Conservation (phyloP, 2,888 invertebrate genomes). For the Plemyria rubiginata region DNA sequence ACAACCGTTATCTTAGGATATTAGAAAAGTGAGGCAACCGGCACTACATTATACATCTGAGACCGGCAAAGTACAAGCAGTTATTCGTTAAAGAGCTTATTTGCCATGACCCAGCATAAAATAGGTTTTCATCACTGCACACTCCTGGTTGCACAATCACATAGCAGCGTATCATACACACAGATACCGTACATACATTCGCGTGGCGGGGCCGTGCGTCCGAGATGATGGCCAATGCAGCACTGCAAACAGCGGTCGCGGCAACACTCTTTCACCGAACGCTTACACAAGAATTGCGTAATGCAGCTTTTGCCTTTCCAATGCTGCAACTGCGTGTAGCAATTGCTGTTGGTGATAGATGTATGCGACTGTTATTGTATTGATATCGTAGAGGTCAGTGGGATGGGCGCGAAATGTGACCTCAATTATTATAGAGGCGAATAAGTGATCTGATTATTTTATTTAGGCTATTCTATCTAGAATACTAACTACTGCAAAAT, state of each 20-base stretch:
- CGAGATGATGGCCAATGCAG: constrained; percentile 65
- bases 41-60: too few species aligned
- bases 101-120: constrained; percentile 28
- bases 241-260: constrained; percentile 62
- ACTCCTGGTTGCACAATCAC: constrained; percentile 46
- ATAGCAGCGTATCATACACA: constrained; percentile 29
- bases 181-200: constrained; percentile 31
- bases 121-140: constrained; percentile 38
- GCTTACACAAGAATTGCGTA: constrained; percentile 74
- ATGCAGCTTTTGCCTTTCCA: constrained; percentile 78
- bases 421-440: constrained; percentile 1
- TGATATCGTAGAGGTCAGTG: constrained; percentile 15
- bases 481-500: too few species aligned
- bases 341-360: constrained; percentile 55
- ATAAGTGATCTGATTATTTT: neutral
- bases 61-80: constrained; percentile 1
- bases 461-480: neutral
- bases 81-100: constrained; percentile 9
- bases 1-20: constrained; percentile 11
- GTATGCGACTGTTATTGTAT: constrained; percentile 28
- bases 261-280: constrained; percentile 72
- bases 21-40: constrained; percentile 17
- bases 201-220: constrained; percentile 51
- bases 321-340: constrained; percentile 64
- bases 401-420: neutral